phyloP scores from a whole-genome alignment of 2,113 vertebrate species.

The Camarhynchus parvulus region DNA sequence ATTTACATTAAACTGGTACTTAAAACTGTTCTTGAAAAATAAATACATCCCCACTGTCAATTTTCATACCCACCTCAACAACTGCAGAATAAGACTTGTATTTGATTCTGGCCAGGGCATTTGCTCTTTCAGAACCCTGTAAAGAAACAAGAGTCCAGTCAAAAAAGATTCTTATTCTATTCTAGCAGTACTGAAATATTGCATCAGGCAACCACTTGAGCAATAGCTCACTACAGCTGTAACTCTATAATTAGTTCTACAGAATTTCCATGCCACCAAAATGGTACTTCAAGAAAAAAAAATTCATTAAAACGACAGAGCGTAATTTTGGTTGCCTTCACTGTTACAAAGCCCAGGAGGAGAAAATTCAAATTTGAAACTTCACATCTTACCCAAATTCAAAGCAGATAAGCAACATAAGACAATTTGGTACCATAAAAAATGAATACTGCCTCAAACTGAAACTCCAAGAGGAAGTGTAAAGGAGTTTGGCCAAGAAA shows the following conservation, averaged over 20 bases:
- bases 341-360: not conserved
- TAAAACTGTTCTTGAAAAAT: not conserved
- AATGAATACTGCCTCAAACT: not conserved
- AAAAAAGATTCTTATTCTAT: not conserved
- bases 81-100: conserved; percentile 84
- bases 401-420: not conserved
- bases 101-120: conserved; percentile 86
- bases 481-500: not conserved
- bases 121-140: conserved; percentile 85
- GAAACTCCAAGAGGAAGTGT: not conserved
- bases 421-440: not conserved
- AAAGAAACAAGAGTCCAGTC: conserved; percentile 10
- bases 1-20: not conserved
- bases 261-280: not conserved
- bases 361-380: not conserved
- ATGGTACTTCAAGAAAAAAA: not conserved
- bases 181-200: not conserved
- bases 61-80: conserved; percentile 77
- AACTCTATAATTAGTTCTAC: not conserved
- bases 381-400: not conserved
- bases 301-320: not conserved
- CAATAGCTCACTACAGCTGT: not conserved
- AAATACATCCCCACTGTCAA: not conserved
- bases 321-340: not conserved
- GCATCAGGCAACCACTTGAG: not conserved